Conservation (phyloP, 2,888 invertebrate genomes). For the Gymnoscelis rufifasciata region DNA sequence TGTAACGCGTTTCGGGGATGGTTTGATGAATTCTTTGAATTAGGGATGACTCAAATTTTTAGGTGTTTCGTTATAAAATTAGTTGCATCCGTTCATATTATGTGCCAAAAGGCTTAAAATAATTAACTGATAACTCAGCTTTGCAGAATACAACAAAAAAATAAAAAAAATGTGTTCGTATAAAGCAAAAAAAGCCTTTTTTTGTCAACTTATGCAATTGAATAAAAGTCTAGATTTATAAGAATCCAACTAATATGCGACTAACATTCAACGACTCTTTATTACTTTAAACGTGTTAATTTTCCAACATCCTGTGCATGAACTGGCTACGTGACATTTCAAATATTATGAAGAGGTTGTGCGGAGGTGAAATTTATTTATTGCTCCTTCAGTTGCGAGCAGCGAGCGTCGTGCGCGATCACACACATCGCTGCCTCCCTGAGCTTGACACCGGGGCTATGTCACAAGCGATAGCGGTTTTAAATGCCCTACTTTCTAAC, state of each 20-base stretch:
- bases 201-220: too few relatives aligned
- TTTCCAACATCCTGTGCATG: conserved; percentile 33
- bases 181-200: too few relatives aligned
- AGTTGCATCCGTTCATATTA: too few relatives aligned
- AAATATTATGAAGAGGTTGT: conserved; percentile 52
- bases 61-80: too few relatives aligned
- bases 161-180: too few relatives aligned
- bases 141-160: too few relatives aligned
- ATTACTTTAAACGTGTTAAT: too few relatives aligned
- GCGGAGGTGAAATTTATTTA: conserved; percentile 45
- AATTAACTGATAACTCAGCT: too few relatives aligned
- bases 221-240: too few relatives aligned
- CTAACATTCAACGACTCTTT: too few relatives aligned
- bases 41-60: conserved; percentile 18
- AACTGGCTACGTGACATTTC: conserved; percentile 41
- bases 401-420: conserved; percentile 43
- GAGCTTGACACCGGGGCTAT: conserved; percentile 1
- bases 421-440: conserved; percentile 29
- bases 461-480: conserved; percentile 2
- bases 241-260: too few relatives aligned
- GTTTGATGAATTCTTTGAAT: conserved; percentile 21
- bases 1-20: not conserved
- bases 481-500: not conserved
- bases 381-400: conserved; percentile 53
- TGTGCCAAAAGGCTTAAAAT: too few relatives aligned